A percentile compares a stretch with the other conserved stretches of the same genome.
Evolutionary conservation across 2,888 invertebrate genomes (phyloP).

Genomic region (Elaeidobius kamerunicus): DNA sequence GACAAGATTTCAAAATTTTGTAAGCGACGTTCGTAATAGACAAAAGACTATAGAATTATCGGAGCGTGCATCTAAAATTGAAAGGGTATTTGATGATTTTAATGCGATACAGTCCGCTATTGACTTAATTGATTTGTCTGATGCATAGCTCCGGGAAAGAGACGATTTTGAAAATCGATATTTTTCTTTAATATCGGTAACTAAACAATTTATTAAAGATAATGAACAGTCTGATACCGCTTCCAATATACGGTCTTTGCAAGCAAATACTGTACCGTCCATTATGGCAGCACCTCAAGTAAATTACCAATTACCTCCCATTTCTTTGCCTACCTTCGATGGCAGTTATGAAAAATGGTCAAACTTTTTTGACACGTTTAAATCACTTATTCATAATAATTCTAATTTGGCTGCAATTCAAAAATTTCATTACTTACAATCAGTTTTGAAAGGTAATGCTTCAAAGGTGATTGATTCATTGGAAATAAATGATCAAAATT

Average conservation of each 20-base stretch:
- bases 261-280: not conserved
- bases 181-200: not conserved
- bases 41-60: slow-evolving; percentile 3
- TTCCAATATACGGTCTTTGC: not conserved
- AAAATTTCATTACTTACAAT: slow-evolving; percentile 18
- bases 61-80: not conserved
- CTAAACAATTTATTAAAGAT: slow-evolving; percentile 8
- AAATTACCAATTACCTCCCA: slow-evolving; percentile 7
- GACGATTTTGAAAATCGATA: slow-evolving; percentile 3
- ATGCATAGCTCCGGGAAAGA: not conserved
- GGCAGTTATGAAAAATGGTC: slow-evolving; percentile 7
- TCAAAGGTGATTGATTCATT: slow-evolving; percentile 6
- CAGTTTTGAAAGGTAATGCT: slow-evolving; percentile 8
- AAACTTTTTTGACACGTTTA: slow-evolving; percentile 9
- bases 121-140: slow-evolving; percentile 3
- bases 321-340: slow-evolving; percentile 7
- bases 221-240: not conserved
- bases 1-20: slow-evolving; percentile 11
- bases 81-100: slow-evolving; percentile 7
- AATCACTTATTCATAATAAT: slow-evolving; percentile 8
- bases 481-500: slow-evolving; percentile 10
- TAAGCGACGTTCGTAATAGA: not conserved
- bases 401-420: slow-evolving; percentile 3
- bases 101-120: slow-evolving; percentile 1
- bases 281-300: not conserved